These are phyloP conservation scores for Drosophila busckii DNA, from an alignment of 1,140 invertebrate species.

Conservation along the genomic window DNA sequence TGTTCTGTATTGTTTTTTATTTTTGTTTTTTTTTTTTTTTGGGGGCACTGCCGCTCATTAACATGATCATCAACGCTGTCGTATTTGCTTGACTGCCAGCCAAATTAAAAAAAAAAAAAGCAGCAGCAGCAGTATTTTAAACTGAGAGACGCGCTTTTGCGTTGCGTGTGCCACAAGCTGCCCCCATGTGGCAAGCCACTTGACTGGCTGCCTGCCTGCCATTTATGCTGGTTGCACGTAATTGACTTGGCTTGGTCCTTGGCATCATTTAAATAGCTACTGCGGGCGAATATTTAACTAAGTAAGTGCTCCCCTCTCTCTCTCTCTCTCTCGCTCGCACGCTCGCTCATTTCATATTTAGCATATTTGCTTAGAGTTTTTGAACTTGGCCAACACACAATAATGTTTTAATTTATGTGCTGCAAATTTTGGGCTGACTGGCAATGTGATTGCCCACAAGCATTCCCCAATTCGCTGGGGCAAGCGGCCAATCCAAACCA, in stretches of 20 bases:
- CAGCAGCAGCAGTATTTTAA: neutral
- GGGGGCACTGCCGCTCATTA: conserved; percentile 68
- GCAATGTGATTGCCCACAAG: conserved; percentile 15
- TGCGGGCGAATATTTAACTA: conserved; percentile 63
- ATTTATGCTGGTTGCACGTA: conserved; percentile 65
- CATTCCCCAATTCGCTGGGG: conserved; percentile 1
- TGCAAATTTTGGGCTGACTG: conserved; percentile 32
- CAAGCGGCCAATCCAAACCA: neutral
- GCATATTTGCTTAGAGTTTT: conserved; percentile 4
- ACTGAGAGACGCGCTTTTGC: conserved; percentile 28
- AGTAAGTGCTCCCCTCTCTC: conserved; percentile 42
- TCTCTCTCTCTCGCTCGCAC: neutral
- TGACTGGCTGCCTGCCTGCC: neutral
- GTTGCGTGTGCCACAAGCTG: conserved; percentile 36
- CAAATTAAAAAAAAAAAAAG: conserved; percentile 49
- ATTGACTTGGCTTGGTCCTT: conserved; percentile 37
- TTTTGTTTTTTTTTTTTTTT: too few species aligned
- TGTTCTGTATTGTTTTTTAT: too few species aligned
- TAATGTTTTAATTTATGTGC: conserved; percentile 71
- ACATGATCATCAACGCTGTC: conserved; percentile 76
- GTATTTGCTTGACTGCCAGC: conserved; percentile 67
- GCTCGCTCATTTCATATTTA: conserved; percentile 51
- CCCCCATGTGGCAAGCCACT: neutral
- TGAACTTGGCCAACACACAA: conserved; percentile 9
- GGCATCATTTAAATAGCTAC: conserved; percentile 70